These are phyloP conservation scores for Aythya baeri DNA, from an alignment of 2,113 vertebrate genomes.

Conservation along the genomic window DNA sequence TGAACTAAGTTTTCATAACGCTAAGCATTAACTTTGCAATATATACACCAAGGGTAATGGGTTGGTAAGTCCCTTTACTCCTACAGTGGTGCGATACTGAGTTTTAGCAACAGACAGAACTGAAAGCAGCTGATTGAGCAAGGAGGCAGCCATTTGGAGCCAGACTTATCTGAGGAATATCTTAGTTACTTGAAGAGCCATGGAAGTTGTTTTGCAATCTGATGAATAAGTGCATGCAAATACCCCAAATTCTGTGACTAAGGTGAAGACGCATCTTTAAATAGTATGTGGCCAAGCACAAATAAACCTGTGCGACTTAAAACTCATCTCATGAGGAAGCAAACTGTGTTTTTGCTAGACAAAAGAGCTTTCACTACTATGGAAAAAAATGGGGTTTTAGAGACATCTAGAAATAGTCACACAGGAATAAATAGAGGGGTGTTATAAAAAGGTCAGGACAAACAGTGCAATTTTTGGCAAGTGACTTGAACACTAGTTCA, in stretches of 20 bases:
- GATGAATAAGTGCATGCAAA: not conserved
- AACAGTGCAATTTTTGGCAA: not conserved
- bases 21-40: not conserved
- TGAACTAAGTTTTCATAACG: not conserved
- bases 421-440: conserved; percentile 13
- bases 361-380: conserved; percentile 28
- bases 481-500: not conserved
- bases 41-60: conserved; percentile 9
- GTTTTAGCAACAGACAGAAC: not conserved
- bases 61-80: not conserved
- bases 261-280: not conserved
- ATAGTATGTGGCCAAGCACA: conserved; percentile 22
- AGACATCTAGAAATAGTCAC: conserved; percentile 48
- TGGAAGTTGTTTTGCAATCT: not conserved
- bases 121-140: not conserved
- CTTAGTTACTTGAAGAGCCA: conserved; percentile 6
- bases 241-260: not conserved
- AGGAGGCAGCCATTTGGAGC: not conserved
- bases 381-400: not conserved
- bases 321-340: not conserved
- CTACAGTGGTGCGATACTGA: not conserved
- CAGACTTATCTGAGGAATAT: conserved; percentile 29
- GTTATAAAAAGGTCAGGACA: conserved; percentile 14
- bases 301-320: not conserved
- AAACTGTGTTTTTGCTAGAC: not conserved